Evolutionary conservation across 2,888 invertebrate species (phyloP), one percentile per base, ranked within the genome.

Genomic region (Conchocele bisecta): DNA sequence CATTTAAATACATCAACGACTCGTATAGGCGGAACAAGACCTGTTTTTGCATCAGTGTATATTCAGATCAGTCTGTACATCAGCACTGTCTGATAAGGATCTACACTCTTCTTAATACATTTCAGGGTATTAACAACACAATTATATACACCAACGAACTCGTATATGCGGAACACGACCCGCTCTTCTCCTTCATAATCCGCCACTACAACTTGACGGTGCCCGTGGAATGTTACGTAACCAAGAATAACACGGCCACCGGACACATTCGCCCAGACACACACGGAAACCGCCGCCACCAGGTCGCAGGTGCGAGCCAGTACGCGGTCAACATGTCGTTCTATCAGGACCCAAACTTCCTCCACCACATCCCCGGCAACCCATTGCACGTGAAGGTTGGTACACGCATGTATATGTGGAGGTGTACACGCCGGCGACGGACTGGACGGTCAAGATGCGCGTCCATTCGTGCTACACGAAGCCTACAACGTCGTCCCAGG

Each of bases 81-180:
- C n/a, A n/a, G n/a, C n/a, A n/a, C n/a, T n/a, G n/a, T n/a, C n/a
- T n/a, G n/a, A n/a, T n/a, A n/a, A n/a, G n/a, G n/a, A n/a, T n/a
- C n/a, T n/a, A n/a, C n/a, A n/a, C n/a, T n/a, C n/a, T n/a, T n/a
- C n/a, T n/a, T n/a, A n/a, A n/a, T n/a, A n/a, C n/a, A n/a, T n/a
- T n/a, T n/a, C n/a, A n/a, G n/a, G n/a, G n/a, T n/a, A n/a, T n/a
- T n/a, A n/a, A n/a, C n/a, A n/a, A n/a, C n/a, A n/a, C n/a, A n/a
- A n/a, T 81, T 17, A 69, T 79, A 0, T 79, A 79, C 54, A 56
- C 53, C 13, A 79, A 79, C 41, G 68, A 77, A 24, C 58, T 81
- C 22, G 42, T 75, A 2, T 79, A 79, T 37, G 81, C 81, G 4
- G 70, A 77, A n/a, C 75, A 56, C 11, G 81, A 81, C 46, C 75